These are phyloP conservation scores for Otus sunia DNA, from an alignment of 2,113 vertebrate genomes.

Conservation along the genomic window DNA sequence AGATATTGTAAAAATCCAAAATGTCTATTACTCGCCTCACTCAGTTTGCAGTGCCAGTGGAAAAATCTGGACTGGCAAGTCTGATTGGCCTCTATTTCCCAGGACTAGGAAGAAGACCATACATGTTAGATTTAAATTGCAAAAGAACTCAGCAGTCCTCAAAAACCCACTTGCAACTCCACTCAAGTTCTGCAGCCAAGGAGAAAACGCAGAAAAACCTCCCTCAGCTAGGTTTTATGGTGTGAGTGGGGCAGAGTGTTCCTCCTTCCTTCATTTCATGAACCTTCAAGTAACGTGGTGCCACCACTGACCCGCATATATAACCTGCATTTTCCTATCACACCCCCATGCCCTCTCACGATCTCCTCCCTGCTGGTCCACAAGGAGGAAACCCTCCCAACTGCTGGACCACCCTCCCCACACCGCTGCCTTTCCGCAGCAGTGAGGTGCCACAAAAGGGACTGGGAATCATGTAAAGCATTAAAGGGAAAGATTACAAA, in stretches of 20 bases:
- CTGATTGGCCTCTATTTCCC: background rate
- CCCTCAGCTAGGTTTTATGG: background rate
- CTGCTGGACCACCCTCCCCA: background rate
- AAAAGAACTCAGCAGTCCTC: background rate
- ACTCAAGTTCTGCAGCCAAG: background rate
- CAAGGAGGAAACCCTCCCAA: background rate
- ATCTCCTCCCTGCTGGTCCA: background rate
- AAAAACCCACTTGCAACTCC: background rate
- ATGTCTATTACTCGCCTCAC: background rate
- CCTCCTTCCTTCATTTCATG: background rate
- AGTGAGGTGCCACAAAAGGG: background rate
- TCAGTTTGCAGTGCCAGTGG: background rate
- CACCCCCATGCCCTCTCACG: too few species aligned
- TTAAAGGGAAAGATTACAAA: background rate
- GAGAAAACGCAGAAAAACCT: background rate
- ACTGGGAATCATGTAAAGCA: background rate
- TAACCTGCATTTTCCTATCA: background rate
- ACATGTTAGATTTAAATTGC: background rate
- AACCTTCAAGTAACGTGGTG: background rate
- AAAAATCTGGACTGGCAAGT: background rate
- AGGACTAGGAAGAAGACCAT: background rate
- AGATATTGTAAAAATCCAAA: background rate
- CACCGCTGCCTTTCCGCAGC: accelerated
- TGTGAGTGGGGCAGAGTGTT: background rate
- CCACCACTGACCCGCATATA: background rate